phyloP scores from a whole-genome alignment of 2,113 vertebrate species.

The Corythoichthys intestinalis region DNA sequence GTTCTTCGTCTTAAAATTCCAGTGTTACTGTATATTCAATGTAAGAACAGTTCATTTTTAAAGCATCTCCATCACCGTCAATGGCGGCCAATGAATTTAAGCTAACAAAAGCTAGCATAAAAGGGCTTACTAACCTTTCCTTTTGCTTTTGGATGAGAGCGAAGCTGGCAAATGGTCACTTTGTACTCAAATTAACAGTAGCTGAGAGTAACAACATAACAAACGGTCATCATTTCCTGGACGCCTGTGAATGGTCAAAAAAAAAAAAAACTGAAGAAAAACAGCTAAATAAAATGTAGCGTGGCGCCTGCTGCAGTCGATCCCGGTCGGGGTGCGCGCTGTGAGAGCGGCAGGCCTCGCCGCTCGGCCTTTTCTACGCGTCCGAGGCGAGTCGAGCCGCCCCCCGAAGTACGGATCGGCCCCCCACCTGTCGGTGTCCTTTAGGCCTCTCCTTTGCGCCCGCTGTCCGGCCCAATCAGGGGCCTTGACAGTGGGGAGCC shows the following conservation, averaged over 20 bases:
- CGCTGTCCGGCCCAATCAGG: constrained; percentile 96
- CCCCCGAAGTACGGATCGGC: constrained; percentile 58
- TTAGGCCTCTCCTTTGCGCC: constrained; percentile 82
- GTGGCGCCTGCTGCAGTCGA: too few relatives aligned
- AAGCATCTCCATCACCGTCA: too few relatives aligned
- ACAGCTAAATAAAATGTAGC: too few relatives aligned
- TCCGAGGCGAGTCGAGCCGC: constrained; percentile 36
- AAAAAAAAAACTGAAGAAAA: not conserved
- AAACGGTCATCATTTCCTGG: not conserved
- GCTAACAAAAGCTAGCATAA: too few relatives aligned
- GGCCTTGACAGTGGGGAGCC: constrained; percentile 78
- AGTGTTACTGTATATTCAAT: too few relatives aligned
- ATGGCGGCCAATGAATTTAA: too few relatives aligned
- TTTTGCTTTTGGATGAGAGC: not conserved
- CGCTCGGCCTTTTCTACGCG: constrained; percentile 83
- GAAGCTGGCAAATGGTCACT: not conserved
- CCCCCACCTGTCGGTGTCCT: constrained; percentile 94
- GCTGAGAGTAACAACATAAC: not conserved
- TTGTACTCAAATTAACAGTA: not conserved
- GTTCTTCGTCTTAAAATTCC: too few relatives aligned
- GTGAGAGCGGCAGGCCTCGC: constrained; percentile 44
- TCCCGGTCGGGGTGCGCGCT: too few relatives aligned
- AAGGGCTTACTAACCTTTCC: constrained; percentile 9
- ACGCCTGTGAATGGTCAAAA: not conserved
- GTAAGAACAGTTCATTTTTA: too few relatives aligned